A percentile compares a stretch with the other conserved stretches of the same genome.
These are phyloP conservation scores for Acromyrmex heyeri DNA, from an alignment of 1,140 invertebrate genomes.

Conservation along the genomic window DNA sequence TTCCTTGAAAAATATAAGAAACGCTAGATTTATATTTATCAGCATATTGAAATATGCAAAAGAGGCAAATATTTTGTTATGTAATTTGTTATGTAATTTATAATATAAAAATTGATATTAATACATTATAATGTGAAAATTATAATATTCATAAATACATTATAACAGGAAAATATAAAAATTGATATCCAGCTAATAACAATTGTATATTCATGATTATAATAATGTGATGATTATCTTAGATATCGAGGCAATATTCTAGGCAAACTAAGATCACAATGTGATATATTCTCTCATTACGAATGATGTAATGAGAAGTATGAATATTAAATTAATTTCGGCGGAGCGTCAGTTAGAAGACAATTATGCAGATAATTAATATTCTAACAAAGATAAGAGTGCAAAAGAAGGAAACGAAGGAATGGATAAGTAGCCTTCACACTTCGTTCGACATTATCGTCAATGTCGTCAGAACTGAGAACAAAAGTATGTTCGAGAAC, in stretches of 20 bases:
- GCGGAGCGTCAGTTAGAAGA: not conserved
- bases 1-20: no score
- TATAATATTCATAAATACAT: not conserved
- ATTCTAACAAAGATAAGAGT: not conserved
- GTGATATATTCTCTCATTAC: not conserved
- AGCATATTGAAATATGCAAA: not conserved
- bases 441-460: not conserved
- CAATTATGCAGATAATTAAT: not conserved
- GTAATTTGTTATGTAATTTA: not conserved
- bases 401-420: not conserved
- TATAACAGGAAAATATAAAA: not conserved
- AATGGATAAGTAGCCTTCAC: conserved; percentile 20
- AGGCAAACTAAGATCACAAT: not conserved
- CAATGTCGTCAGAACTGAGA: not conserved
- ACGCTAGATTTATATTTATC: not conserved
- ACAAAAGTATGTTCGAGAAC: not conserved
- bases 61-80: not conserved
- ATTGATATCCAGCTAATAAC: not conserved
- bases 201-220: not conserved
- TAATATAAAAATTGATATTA: no score
- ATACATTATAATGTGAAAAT: not conserved
- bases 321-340: not conserved
- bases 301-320: not conserved
- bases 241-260: not conserved
- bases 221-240: not conserved